Evolutionary conservation across 2,797 vertebrate genomes (phyloP).

Genomic region (Pelobates cultripes): DNA sequence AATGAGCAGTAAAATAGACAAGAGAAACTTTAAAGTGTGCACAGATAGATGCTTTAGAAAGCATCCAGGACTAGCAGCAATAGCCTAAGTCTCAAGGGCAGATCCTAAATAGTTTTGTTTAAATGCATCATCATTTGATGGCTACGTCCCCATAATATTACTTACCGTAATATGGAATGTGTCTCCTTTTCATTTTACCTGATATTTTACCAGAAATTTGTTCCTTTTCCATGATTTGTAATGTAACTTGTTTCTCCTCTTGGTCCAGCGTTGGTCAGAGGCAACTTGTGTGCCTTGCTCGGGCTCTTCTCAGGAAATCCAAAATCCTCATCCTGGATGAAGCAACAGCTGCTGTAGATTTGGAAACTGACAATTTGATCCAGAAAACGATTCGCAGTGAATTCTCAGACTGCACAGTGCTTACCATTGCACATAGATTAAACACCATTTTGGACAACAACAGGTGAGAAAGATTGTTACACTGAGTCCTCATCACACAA

Average conservation of each 20-base stretch:
- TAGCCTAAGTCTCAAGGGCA: too few relatives aligned
- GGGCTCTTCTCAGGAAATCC: slow-evolving; percentile 89
- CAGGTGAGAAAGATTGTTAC: slow-evolving; percentile 71
- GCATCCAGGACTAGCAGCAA: too few relatives aligned
- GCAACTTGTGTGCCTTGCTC: slow-evolving; percentile 90
- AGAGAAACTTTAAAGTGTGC: too few relatives aligned
- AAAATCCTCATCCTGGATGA: slow-evolving; percentile 93
- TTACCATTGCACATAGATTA: slow-evolving; percentile 93
- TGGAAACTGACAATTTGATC: slow-evolving; percentile 92
- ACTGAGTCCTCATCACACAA: neutral
- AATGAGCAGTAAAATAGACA: too few relatives aligned
- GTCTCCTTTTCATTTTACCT: too few relatives aligned
- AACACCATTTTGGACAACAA: slow-evolving; percentile 93
- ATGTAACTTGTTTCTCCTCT: neutral
- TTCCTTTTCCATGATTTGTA: neutral
- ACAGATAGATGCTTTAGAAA: too few relatives aligned
- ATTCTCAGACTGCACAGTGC: slow-evolving; percentile 88
- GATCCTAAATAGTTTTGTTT: too few relatives aligned
- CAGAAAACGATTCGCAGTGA: slow-evolving; percentile 86
- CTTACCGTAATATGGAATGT: too few relatives aligned
- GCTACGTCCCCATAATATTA: too few relatives aligned
- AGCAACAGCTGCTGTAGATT: slow-evolving; percentile 92
- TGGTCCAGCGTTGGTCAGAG: slow-evolving; percentile 87
- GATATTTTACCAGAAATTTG: too few relatives aligned
- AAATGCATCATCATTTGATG: too few relatives aligned